Evolutionary conservation across 2,113 vertebrate species (phyloP), one percentile per base, ranked within the genome.

Genomic region (Mellivora capensis): DNA sequence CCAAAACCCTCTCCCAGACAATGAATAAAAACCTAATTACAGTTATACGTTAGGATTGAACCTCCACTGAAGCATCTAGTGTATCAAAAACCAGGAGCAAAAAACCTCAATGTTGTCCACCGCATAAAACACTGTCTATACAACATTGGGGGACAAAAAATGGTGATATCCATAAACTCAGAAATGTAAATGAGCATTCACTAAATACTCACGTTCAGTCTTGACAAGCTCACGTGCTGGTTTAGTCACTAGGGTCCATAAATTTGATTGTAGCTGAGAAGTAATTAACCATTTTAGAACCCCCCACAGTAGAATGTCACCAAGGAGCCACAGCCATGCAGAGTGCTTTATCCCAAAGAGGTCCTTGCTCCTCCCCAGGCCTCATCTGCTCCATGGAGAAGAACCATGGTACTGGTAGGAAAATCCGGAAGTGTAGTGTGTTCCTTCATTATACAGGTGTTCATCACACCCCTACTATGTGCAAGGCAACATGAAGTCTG

Each of bases 261-360:
- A 10, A 0, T 29, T 57, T 67, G 12, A 37, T 11, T 11, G 7
- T 18, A 47, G 10, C 25, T 7, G 6, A 82, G 64, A 59, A 49
- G 42, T 15, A 29, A 21, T 39, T 3, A 18, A 3, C 15, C 14
- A 3, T 12, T 27, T 31, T 34, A 34, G 79, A 29, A 57, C 9
- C 6, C 18, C 17, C 3, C 0, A 18, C 3, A 44, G 27, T 0
- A 21, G 54, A 34, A 6, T 4, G 17, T 18, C 7, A 1, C 1
- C 11, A 17, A 31, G 61, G 34, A 27, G 14, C 21, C 5, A 17
- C 6, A 57, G 23, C 72, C 44, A 11, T 13, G 42, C 20, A 37
- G 20, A 27, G 3, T 6, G n/a, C 18, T 81, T 54, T 25, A 31
- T 71, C 23, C 17, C 2, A n/a, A 83, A 37, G 18, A 31, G 7